Evolutionary conservation across 2,113 vertebrate species (phyloP).

Genomic region (Semnornis frantzii): DNA sequence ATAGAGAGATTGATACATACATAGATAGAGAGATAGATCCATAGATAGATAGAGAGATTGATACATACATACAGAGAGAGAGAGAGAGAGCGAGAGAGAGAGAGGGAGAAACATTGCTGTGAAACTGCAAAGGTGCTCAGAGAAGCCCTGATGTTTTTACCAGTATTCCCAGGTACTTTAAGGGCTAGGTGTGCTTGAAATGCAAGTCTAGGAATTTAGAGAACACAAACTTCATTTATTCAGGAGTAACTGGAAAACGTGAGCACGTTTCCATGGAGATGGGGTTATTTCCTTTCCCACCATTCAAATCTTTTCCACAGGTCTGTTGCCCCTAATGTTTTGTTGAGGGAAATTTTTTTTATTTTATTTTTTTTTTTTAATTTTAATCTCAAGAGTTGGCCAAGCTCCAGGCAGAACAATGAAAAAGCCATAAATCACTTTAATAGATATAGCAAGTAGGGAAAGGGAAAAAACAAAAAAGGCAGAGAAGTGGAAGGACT

Average conservation of each 20-base stretch:
- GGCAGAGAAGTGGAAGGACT: constrained; percentile 48
- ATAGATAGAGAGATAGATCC: too few species aligned
- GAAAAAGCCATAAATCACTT: constrained; percentile 68
- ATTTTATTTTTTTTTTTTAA: neutral
- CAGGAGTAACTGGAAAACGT: constrained; percentile 52
- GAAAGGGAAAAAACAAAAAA: neutral
- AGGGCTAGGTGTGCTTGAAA: constrained; percentile 29
- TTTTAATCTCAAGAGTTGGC: constrained; percentile 69
- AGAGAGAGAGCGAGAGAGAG: neutral
- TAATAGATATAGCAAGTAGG: constrained; percentile 57
- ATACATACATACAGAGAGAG: neutral
- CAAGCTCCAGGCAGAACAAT: constrained; percentile 74
- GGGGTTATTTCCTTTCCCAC: constrained; percentile 71
- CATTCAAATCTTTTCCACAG: constrained; percentile 67
- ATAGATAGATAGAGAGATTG: too few species aligned
- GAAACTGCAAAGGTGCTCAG: neutral
- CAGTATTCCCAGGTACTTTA: neutral
- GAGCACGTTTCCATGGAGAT: constrained; percentile 54
- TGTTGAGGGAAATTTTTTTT: neutral
- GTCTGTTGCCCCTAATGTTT: constrained; percentile 55
- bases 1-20: too few species aligned
- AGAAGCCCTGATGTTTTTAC: constrained; percentile 23
- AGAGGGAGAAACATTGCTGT: neutral
- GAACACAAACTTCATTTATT: constrained; percentile 73
- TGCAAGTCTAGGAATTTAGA: constrained; percentile 20